Evolutionary conservation across 2,888 invertebrate species (phyloP), one percentile per base, ranked within the genome.

Genomic region (Palloptera scutellata): DNA sequence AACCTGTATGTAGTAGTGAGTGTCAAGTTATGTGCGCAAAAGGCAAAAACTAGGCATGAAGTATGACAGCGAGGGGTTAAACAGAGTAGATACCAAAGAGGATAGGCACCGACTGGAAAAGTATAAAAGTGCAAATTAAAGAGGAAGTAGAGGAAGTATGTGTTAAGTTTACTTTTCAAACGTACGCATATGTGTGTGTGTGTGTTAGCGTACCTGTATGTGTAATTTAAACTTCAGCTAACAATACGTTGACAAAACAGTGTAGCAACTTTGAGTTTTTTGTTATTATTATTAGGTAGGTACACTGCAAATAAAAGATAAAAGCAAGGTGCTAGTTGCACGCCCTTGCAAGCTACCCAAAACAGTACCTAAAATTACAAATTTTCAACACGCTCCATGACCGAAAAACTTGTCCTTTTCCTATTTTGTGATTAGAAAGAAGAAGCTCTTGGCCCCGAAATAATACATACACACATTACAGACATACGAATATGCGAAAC

Each of bases 171-270:
- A 12, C 45, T 10, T 12, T 10, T 45, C 13, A 13, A 45, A 45
- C 45, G 10, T 13, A 13, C 1, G 45, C 1, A 1, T 15, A 11
- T 4, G 48, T 8, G 48, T 48, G 48, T 48, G 48, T 48, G 6
- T 30, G 30, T 30, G 30, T 30, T 8, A 30, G 6, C 2, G 30
- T 30, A 30, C 30, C 30, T 48, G 45, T 45, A 59, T 64, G 64
- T 64, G 64, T 64, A 64, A 64, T 64, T 64, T 64, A 64, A 64
- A 64, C 64, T 59, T 64, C 64, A 58, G 64, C 42, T 64, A 64
- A 52, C 64, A 64, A 64, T n/a, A 15, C 48, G 15, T n/a, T n/a
- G 15, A 48, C 13, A 48, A n/a, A 15, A 15, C 48, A 48, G 48
- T 48, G 12, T 15, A 11, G 12, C 15, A 48, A 9, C 48, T 48